phyloP scores from a whole-genome alignment of 1,140 invertebrate species.

The Maconellicoccus hirsutus region DNA sequence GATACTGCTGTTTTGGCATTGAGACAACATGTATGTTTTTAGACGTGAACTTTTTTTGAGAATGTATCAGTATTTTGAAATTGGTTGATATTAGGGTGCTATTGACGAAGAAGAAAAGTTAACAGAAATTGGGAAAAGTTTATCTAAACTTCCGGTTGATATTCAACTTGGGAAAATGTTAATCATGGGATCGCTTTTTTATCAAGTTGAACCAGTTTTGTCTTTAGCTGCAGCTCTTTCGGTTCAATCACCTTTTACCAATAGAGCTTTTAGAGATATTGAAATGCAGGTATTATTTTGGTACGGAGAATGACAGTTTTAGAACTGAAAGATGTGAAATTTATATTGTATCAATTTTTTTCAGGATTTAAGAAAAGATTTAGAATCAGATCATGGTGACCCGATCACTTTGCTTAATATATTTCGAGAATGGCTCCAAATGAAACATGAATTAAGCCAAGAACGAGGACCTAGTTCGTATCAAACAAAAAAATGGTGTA shows the following conservation, averaged over 20 bases:
- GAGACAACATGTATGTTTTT: conserved; percentile 65
- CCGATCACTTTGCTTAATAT: conserved; percentile 81
- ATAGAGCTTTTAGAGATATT: conserved; percentile 68
- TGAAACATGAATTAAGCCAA: conserved; percentile 44
- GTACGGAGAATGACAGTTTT: too few relatives aligned
- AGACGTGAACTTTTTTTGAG: not conserved
- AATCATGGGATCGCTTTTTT: conserved; percentile 80
- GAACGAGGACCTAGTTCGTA: conserved; percentile 32
- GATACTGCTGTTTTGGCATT: conserved; percentile 76
- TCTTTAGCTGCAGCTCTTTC: conserved; percentile 84
- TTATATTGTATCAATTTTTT: not conserved
- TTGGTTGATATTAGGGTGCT: conserved; percentile 50
- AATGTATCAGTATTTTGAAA: not conserved
- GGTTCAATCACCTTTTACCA: conserved; percentile 86
- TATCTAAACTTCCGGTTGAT: conserved; percentile 86
- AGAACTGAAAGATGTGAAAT: too few relatives aligned
- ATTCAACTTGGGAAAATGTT: conserved; percentile 93
- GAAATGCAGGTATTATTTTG: conserved; percentile 56
- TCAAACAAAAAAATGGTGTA: conserved; percentile 65
- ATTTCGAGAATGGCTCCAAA: conserved; percentile 79
- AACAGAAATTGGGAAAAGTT: conserved; percentile 77
- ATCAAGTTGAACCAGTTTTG: conserved; percentile 82
- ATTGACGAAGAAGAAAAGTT: conserved; percentile 70
- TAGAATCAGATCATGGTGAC: conserved; percentile 91
- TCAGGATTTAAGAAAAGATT: conserved; percentile 58